Percentiles rank a stretch among this genome's conserved stretches.
phyloP scores from a whole-genome alignment of 2,797 vertebrate genomes.

The Xenops minutus region DNA sequence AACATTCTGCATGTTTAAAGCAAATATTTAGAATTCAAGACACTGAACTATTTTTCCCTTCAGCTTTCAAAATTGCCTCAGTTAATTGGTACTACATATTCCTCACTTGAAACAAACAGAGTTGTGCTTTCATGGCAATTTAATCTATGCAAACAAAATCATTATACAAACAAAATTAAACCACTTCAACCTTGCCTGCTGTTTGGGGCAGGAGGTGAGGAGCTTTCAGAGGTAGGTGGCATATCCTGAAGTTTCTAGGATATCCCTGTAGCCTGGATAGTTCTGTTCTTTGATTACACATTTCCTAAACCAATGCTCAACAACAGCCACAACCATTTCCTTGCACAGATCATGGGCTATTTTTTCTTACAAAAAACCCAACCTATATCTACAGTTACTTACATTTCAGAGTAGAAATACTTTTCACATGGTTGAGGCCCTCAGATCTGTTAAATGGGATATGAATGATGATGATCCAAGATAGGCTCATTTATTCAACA shows the following conservation, averaged over 20 bases:
- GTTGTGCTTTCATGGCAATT: neutral
- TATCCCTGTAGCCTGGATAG: neutral
- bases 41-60: neutral
- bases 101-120: neutral
- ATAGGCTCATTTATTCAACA: neutral
- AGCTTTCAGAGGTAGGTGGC: neutral
- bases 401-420: neutral
- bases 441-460: neutral
- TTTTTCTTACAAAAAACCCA: neutral
- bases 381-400: neutral
- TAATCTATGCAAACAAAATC: neutral
- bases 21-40: neutral
- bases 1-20: neutral
- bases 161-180: neutral
- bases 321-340: neutral
- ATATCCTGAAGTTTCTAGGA: neutral
- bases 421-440: neutral
- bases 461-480: neutral
- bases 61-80: neutral
- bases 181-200: neutral
- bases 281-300: neutral
- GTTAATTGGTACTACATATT: neutral
- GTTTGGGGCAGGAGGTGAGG: neutral
- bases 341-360: neutral
- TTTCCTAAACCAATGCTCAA: neutral